Conservation (phyloP, 2,113 vertebrate genomes). For the Rhinogobius similis region DNA sequence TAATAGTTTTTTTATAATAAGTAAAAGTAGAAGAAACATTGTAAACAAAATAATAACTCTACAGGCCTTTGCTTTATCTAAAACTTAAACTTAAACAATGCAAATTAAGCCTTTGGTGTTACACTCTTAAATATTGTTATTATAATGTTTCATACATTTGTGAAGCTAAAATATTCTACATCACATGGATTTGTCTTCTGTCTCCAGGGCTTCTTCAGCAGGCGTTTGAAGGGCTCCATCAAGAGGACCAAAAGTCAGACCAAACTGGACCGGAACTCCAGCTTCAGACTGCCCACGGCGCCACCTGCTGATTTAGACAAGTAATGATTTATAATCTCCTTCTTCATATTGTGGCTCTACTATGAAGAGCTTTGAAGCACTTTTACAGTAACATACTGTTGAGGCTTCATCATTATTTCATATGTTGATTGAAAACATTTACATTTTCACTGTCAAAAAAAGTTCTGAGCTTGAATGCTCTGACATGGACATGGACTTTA, state of each 20-base stretch:
- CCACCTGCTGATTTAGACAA: constrained; percentile 84
- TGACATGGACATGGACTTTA: neutral
- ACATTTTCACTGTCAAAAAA: neutral
- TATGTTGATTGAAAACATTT: too few relatives aligned
- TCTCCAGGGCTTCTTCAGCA: constrained; percentile 93
- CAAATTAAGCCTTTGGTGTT: too few relatives aligned
- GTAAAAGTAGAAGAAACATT: too few relatives aligned
- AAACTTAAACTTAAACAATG: too few relatives aligned
- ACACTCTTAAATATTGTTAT: too few relatives aligned
- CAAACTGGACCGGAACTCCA: constrained; percentile 92
- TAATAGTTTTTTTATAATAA: too few relatives aligned
- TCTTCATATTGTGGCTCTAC: neutral
- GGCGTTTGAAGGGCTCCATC: constrained; percentile 95
- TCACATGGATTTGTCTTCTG: neutral
- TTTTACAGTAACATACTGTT: too few relatives aligned
- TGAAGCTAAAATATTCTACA: too few relatives aligned
- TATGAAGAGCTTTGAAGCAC: neutral
- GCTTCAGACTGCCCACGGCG: constrained; percentile 89
- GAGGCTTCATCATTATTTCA: too few relatives aligned
- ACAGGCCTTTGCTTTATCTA: too few relatives aligned
- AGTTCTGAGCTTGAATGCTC: neutral
- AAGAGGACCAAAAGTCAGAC: constrained; percentile 97
- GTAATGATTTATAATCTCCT: constrained; percentile 59
- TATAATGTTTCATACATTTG: too few relatives aligned
- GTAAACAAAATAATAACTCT: too few relatives aligned